Base-by-base conservation (phyloP, 2,888 invertebrate species). In the Silvanus unidentatus region DNA sequence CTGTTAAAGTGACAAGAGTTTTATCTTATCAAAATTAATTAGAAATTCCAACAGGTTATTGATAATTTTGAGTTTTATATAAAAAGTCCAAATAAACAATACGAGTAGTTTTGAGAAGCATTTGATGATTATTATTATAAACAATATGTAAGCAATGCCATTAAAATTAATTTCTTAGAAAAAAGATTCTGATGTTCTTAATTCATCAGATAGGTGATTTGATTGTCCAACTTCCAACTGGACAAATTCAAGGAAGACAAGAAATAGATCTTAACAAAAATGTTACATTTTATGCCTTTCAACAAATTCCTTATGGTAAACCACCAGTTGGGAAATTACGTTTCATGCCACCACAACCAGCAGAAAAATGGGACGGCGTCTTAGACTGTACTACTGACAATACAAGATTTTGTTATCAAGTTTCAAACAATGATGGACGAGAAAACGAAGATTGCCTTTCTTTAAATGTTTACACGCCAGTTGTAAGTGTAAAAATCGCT, bases 381-480 rank as follows among this genome's bases (percentile, higher is more conserved):
- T 50, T 53, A 38, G 58, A 61, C 45, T 57, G 55, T n/a, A n/a
- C n/a, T 13, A 59, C 60, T 10, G 40, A 47, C 1, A 54, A 59
- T 39, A 52, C 52, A 37, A 52, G 49, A 27, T 39, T 42, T 30
- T 63, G 63, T 37, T 50, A 46, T 40, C 59, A 59, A 39, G 15
- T 39, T 10, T 42, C 47, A 2, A 29, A 29, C 10, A 45, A 54
- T 15, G 16, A 44, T 10, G 42, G 45, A 9, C 40, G 44, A 40
- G 56, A 58, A 34, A 54, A 50, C 40, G 60, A 61, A 45, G 60
- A 62, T 42, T 62, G 62, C 22, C 43, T 62, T 9, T 57, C 44
- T 39, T 39, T 62, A 13, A 58, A 58, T 46, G 53, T 62, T 12
- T 61, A 59, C 32, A 5, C 37, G 8, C 37, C 37, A 15, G 37